A percentile compares a stretch with the other conserved stretches of the same genome.
These are phyloP conservation scores for Pygocentrus nattereri DNA, from an alignment of 2,797 vertebrate species.

Conservation along the genomic window DNA sequence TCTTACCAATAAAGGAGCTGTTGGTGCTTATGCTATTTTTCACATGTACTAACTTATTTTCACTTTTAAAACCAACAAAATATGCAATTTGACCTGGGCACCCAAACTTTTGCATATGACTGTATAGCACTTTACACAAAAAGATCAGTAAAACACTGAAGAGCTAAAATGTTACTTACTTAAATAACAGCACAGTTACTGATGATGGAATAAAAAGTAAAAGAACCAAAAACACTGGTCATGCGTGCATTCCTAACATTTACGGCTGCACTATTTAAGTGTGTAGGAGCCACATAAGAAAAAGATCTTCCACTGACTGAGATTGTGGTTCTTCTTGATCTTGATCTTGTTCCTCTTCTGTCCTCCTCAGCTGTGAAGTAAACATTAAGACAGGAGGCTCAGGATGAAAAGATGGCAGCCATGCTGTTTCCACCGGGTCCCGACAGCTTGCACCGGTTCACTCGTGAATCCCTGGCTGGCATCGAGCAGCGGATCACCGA, in stretches of 20 bases:
- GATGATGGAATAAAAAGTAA: too few relatives aligned
- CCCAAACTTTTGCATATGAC: too few relatives aligned
- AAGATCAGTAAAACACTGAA: too few relatives aligned
- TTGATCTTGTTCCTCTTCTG: not conserved
- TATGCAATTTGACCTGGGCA: too few relatives aligned
- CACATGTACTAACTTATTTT: too few relatives aligned
- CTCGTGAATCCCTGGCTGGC: constrained; percentile 94
- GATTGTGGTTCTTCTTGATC: not conserved
- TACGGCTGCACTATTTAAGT: not conserved
- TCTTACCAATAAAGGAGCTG: too few relatives aligned
- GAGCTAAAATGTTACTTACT: too few relatives aligned
- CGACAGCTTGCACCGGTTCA: constrained; percentile 98
- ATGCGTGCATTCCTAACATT: not conserved
- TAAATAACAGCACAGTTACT: too few relatives aligned
- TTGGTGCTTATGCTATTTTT: too few relatives aligned
- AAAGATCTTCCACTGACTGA: not conserved
- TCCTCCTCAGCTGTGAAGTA: constrained; percentile 76
- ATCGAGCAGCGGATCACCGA: constrained; percentile 93
- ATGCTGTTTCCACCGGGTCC: constrained; percentile 96
- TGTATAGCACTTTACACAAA: too few relatives aligned
- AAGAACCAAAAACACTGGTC: not conserved
- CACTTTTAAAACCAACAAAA: too few relatives aligned
- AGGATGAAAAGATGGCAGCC: constrained; percentile 99
- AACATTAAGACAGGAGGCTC: constrained; percentile 87
- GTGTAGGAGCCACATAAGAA: not conserved